Evolutionary conservation across 2,113 vertebrate genomes (phyloP), one percentile per base, ranked within the genome.

Genomic region (Misgurnus anguillicaudatus): DNA sequence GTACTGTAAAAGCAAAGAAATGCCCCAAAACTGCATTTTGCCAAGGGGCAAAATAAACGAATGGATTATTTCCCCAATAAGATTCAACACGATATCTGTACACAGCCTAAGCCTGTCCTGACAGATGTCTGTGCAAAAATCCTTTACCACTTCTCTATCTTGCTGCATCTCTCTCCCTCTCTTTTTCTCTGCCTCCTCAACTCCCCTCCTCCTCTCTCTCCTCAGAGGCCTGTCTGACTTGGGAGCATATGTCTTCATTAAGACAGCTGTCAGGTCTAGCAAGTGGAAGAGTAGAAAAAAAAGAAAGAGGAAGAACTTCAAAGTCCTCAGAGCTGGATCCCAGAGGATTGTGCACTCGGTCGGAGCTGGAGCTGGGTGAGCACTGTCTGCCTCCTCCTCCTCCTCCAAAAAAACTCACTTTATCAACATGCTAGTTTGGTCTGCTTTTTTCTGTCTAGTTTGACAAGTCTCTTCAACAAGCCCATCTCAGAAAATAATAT

Each of bases 191-290:
- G 24, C 14, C 16, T 21, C n/a, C 47, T 69, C 64, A 53, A 62
- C 13, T 39, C 47, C 62, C 48, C 69, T 38, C 68, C 2, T 21
- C 79, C 77, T 39, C 11, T 38, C 55, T 74, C 57, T 77, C 81
- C 78, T 78, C 36, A 47, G 68, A 82, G 83, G 65, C 68, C 70
- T n/a, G 70, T 55, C 78, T 75, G 66, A 62, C 78, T 80, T 67
- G 76, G 78, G 82, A 83, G 75, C 53, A 78, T 80, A 85, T 74
- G 78, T 83, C 84, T 83, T 83, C 77, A 85, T 85, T 85, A 85
- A 85, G 81, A 85, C 84, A 78, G 81, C 84, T 83, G 84, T 85
- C 84, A 85, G 66, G 64, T 83, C 78, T 78, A 81, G 72, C 82
- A 84, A 79, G 81, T 80, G 75, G 75, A 80, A 80, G 75, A 65